These are phyloP conservation scores for Chlamydotis undulata DNA, from an alignment of 2,113 vertebrate genomes.

Conservation along the genomic window DNA sequence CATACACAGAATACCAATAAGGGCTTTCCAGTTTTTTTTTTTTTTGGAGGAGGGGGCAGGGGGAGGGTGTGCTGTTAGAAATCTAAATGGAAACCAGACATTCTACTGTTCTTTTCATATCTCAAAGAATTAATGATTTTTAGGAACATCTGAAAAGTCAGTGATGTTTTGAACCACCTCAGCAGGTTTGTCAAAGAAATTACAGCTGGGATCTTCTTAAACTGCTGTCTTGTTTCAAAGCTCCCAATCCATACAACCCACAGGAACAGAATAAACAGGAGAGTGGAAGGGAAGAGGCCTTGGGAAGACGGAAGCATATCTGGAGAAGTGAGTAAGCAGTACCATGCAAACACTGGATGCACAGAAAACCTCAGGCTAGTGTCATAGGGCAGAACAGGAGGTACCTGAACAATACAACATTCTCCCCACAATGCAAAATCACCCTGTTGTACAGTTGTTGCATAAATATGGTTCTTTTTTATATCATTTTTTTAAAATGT, in stretches of 20 bases:
- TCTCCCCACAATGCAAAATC: neutral
- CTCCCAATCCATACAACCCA: neutral
- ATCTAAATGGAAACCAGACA: neutral
- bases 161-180: neutral
- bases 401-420: accelerated
- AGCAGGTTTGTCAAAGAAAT: neutral
- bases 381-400: neutral
- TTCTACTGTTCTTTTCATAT: neutral
- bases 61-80: neutral
- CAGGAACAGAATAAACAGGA: neutral
- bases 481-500: neutral
- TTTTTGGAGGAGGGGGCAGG: neutral
- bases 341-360: neutral
- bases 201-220: neutral
- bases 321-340: neutral
- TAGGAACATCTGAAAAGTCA: neutral
- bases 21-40: neutral
- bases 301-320: neutral
- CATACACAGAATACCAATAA: neutral
- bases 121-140: neutral
- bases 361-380: neutral
- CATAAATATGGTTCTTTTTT: neutral
- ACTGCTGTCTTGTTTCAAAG: neutral
- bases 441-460: neutral
- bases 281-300: neutral